Conservation (phyloP, 2,113 vertebrate species). For the Elephas maximus region DNA sequence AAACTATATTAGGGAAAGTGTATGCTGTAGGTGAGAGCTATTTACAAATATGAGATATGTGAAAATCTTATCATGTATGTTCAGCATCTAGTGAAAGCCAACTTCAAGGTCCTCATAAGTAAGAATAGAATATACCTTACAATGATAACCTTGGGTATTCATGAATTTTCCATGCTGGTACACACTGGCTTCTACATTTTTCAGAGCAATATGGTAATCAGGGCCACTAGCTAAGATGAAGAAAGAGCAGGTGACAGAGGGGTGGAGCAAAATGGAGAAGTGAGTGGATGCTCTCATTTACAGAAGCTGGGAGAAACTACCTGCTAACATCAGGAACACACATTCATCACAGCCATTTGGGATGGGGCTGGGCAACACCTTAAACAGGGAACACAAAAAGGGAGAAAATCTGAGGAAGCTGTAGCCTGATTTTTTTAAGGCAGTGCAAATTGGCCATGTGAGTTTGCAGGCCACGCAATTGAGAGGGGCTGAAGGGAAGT, state of each 20-base stretch:
- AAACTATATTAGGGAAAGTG: not conserved
- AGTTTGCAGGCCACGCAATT: not conserved
- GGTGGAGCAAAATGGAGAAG: not conserved
- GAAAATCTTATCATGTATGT: not conserved
- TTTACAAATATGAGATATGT: not conserved
- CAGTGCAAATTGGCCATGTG: not conserved
- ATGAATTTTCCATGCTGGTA: not conserved
- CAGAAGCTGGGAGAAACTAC: not conserved
- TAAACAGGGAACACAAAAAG: not conserved
- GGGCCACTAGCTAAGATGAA: not conserved
- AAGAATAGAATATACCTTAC: not conserved
- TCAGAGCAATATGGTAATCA: not conserved
- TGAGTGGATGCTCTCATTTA: not conserved
- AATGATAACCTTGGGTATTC: not conserved
- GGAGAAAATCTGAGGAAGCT: not conserved
- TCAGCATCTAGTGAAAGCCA: conserved; percentile 39
- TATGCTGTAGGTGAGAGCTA: not conserved
- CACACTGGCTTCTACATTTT: not conserved
- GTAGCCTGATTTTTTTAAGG: not conserved
- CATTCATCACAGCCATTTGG: not conserved
- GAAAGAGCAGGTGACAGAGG: not conserved
- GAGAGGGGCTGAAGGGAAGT: too few species aligned
- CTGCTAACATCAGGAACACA: not conserved
- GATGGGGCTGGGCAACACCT: not conserved
- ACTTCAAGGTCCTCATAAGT: not conserved